Base-by-base conservation (phyloP, 2,113 vertebrate genomes). In the Trematomus loennbergii region DNA sequence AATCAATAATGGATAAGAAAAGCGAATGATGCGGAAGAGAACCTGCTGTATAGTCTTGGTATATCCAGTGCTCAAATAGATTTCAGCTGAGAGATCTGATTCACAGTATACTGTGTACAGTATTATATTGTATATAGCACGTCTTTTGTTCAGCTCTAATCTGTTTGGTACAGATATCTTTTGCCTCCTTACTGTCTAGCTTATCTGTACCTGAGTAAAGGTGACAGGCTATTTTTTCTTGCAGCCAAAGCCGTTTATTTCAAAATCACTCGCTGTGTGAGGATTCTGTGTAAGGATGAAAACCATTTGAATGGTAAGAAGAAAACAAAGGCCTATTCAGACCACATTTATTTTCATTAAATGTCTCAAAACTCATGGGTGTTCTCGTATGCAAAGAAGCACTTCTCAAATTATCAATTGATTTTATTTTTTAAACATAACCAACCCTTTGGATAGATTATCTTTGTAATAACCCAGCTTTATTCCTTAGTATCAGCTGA, bases 401-500 rank as follows among this genome's bases (percentile, higher is more conserved):
- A 85, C 84, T 86, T 66, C 90, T 89, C 81, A 89, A 91, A 90
- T 92, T 88, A 91, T 84, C 79, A 91, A 86, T 84, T 81, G 81
- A 85, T 89, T 84, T 78, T 59, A n/a, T n/a, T 29, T 22, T 68
- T 78, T 85, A 88, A 90, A 89, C 93, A 91, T 90, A 91, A 90
- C 78, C 93, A 89, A 90, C 89, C 93, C 93, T 85, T 86, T 87
- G 90, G 79, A 94, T 93, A 93, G 93, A 90, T 95, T 94, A 94
- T 83, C 91, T 89, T 91, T 93, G 92, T 93, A 94, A 96, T 94
- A 95, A 94, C 93, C 86, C 90, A 60, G 84, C 94, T 93, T 91
- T 71, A 89, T 93, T 92, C 94, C 93, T 79, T 88, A 95, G 94
- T 95, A 94, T 94, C 93, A 93, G 94, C 95, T 59, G 86, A 91